Conservation (phyloP, 2,113 vertebrate species). For the Sprattus sprattus region DNA sequence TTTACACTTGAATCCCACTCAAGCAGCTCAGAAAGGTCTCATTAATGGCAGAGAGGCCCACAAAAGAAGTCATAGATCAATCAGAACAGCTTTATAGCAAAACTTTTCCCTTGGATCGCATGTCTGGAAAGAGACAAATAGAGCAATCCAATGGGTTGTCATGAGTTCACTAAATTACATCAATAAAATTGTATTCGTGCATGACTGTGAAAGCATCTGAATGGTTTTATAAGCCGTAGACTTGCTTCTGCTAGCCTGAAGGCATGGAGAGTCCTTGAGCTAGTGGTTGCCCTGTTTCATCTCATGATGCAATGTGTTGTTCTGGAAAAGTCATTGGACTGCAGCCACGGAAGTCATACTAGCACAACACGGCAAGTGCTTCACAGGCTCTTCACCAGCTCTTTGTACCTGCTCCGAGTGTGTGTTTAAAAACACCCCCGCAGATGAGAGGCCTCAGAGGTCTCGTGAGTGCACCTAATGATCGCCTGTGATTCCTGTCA, state of each 20-base stretch:
- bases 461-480: constrained; percentile 23
- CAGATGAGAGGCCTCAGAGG: neutral
- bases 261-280: neutral
- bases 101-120: neutral
- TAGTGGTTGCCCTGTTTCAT: neutral
- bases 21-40: neutral
- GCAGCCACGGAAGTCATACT: no score
- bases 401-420: neutral
- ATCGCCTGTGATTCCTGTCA: constrained; percentile 49
- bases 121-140: neutral
- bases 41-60: neutral
- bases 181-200: neutral
- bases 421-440: neutral
- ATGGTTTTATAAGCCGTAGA: constrained; percentile 13
- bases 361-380: no score
- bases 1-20: neutral
- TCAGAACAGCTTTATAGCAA: neutral
- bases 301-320: no score
- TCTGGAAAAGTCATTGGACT: no score
- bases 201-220: constrained; percentile 18
- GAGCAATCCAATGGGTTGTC: neutral
- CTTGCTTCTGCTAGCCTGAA: neutral
- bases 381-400: neutral
- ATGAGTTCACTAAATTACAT: neutral
- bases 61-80: neutral